Evolutionary conservation across 2,113 vertebrate species (phyloP), one percentile per base, ranked within the genome.

Genomic region (Lophochroa leadbeateri): DNA sequence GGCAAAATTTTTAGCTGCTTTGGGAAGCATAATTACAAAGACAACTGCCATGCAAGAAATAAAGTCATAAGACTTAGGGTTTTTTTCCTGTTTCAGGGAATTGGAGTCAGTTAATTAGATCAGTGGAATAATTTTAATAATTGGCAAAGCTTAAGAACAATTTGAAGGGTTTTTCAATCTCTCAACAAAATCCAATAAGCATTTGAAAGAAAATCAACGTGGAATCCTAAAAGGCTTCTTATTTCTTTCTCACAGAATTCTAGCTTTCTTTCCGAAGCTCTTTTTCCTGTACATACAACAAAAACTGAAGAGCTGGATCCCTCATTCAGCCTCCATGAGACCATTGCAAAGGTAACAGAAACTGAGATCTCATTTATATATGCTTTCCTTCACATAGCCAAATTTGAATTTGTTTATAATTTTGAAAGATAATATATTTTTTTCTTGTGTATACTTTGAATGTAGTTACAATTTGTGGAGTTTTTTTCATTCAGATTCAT

Each of bases 241-340:
- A 53, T 81, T 96, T 55, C 44, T 98, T 95, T 96, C 63, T 97
- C 75, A 86, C 97, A 99, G 99, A 98, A 96, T 71, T 97, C 97
- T 94, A 98, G 97, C 96, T 99, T 99, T 95, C 98, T 99, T 92
- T 98, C 98, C 0, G 99, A 99, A 96, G 99, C 98, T 49, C 86
- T 98, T 95, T 99, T 98, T 91, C 96, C 97, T 92, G 94, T 89
- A 27, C 93, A 64, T 88, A 89, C 96, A 70, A 98, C 94, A 55
- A 94, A 92, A 96, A 93, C 96, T 52, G 97, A 98, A 95, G 98
- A 98, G 61, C 74, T 98, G 74, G 99, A 99, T 97, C 98, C 99
- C 13, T 98, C 97, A 93, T 99, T 99, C 98, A 98, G 90, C 53
- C 98, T 99, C 82, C 99, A 99, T 1, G 98, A 99, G 95, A 98